Evolutionary conservation across 2,888 invertebrate species (phyloP).

Genomic region (Lepidocyrtinus sp.): DNA sequence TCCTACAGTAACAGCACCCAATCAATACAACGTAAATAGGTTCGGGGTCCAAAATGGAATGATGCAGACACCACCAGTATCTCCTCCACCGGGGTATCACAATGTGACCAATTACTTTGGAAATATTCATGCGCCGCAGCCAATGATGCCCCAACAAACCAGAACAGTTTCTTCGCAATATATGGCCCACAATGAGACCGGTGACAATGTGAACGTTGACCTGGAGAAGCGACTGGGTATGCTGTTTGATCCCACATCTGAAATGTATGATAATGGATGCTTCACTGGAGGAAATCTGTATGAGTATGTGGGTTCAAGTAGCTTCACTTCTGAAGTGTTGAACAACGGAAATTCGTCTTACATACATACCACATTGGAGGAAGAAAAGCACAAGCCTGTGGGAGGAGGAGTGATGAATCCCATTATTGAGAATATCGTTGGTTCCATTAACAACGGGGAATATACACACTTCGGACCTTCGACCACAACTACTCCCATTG

Average conservation of each 20-base stretch:
- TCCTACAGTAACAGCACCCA: not conserved
- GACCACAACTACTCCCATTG: conserved; percentile 7
- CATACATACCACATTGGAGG: not conserved
- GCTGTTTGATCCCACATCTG: conserved; percentile 16
- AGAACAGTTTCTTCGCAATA: conserved; percentile 21
- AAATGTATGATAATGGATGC: conserved; percentile 20
- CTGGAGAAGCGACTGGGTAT: conserved; percentile 29
- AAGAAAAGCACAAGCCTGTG: not conserved
- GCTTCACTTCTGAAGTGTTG: not conserved
- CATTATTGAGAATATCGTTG: conserved; percentile 69
- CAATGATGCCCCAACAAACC: not conserved
- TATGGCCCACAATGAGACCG: conserved; percentile 36
- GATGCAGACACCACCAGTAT: not conserved
- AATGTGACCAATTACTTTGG: conserved; percentile 32
- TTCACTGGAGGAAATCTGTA: not conserved
- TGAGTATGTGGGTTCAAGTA: not conserved
- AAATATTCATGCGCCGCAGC: conserved; percentile 7
- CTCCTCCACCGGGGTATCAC: conserved; percentile 49
- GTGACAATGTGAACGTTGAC: conserved; percentile 36
- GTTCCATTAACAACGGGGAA: conserved; percentile 68
- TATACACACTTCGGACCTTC: conserved; percentile 69
- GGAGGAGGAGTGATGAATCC: conserved; percentile 59
- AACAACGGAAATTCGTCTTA: not conserved
- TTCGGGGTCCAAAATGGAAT: conserved; percentile 34
- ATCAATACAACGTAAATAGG: conserved; percentile 37